A percentile compares a stretch with the other conserved stretches of the same genome.
phyloP scores from a whole-genome alignment of 2,888 invertebrate species.

The Parasteatoda lunata region DNA sequence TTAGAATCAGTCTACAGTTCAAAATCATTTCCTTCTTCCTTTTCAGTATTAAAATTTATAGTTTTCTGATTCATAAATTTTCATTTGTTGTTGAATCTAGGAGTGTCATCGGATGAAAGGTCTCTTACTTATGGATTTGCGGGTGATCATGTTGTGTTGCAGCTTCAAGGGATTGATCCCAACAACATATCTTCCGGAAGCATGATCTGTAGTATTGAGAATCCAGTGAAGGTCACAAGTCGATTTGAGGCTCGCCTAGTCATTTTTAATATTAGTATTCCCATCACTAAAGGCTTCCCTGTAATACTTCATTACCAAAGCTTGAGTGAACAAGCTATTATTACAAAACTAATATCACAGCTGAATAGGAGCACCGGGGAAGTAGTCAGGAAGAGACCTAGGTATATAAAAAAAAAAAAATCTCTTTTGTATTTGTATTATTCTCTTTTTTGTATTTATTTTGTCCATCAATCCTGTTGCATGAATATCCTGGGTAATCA shows the following conservation, averaged over 20 bases:
- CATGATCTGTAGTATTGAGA: constrained; percentile 87
- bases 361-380: constrained; percentile 95
- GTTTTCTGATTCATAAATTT: no score
- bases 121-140: constrained; percentile 87
- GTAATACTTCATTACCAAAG: constrained; percentile 93
- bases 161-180: constrained; percentile 87
- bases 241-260: constrained; percentile 92
- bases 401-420: constrained; percentile 74
- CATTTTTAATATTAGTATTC: constrained; percentile 92
- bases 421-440: no score
- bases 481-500: no score
- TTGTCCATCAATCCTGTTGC: no score
- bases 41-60: not conserved
- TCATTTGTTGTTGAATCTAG: constrained; percentile 73
- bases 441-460: no score
- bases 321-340: constrained; percentile 90
- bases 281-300: constrained; percentile 83
- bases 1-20: no score
- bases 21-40: no score
- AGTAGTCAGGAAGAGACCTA: constrained; percentile 90
- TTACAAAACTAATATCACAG: constrained; percentile 88
- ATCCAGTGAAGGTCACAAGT: constrained; percentile 86
- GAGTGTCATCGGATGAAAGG: constrained; percentile 82
- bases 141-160: constrained; percentile 92
- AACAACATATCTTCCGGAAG: constrained; percentile 90